phyloP scores from a whole-genome alignment of 1,140 invertebrate genomes.

The Drosophila ohnishii region DNA sequence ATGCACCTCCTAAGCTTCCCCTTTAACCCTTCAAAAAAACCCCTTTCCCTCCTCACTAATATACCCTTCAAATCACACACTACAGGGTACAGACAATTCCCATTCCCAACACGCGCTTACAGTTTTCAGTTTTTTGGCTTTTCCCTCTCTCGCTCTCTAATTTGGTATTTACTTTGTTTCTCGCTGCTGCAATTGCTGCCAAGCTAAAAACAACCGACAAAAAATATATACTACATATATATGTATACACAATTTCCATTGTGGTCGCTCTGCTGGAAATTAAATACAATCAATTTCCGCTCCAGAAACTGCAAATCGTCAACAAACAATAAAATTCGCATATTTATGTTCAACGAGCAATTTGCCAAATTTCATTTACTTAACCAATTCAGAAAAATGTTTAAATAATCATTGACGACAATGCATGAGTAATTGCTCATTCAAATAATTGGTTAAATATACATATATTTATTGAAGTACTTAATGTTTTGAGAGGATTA shows the following conservation, averaged over 20 bases:
- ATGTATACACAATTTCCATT: constrained; percentile 20
- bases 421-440: constrained; percentile 39
- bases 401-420: constrained; percentile 41
- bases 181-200: constrained; percentile 30
- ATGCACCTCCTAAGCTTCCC: not conserved
- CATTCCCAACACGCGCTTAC: constrained; percentile 44
- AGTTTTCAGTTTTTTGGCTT: constrained; percentile 33
- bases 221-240: not conserved
- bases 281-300: constrained; percentile 82
- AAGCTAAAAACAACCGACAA: constrained; percentile 32
- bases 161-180: constrained; percentile 55
- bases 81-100: constrained; percentile 18
- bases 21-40: not conserved
- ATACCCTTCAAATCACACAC: not conserved
- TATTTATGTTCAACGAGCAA: constrained; percentile 37
- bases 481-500: constrained; percentile 7
- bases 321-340: constrained; percentile 57
- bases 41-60: not conserved
- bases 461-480: not conserved
- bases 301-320: constrained; percentile 60
- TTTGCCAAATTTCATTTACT: constrained; percentile 56
- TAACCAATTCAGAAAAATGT: constrained; percentile 39
- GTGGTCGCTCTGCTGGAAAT: constrained; percentile 72
- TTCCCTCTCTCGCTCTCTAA: constrained; percentile 23
- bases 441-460: constrained; percentile 18